Conservation (phyloP, 1,140 invertebrate species). For the Brachionus koreanus region DNA sequence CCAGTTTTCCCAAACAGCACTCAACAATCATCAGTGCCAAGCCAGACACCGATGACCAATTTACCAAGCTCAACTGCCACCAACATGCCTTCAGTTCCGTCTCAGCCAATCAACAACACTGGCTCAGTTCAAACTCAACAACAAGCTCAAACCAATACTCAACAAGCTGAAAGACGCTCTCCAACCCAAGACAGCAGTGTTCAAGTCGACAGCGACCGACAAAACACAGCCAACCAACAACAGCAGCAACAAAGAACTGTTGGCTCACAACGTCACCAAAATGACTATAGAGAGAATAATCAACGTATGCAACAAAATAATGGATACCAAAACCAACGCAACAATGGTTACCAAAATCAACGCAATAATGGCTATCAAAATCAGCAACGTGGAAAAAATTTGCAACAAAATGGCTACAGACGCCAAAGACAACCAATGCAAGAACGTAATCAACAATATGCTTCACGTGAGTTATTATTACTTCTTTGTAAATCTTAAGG, state of each 20-base stretch:
- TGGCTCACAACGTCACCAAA: conserved; percentile 4
- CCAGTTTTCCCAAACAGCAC: conserved; percentile 22
- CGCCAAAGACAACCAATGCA: conserved; percentile 28
- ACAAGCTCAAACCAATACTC: background rate
- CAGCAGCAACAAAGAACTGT: conserved; percentile 12
- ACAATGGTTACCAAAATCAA: conserved; percentile 32
- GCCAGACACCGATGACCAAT: background rate
- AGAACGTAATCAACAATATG: conserved; percentile 1
- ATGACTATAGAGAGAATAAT: conserved; percentile 5
- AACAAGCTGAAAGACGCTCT: conserved; percentile 1
- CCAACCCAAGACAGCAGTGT: conserved; percentile 44
- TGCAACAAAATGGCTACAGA: conserved; percentile 36
- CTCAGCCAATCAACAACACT: background rate
- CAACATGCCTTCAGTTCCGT: background rate
- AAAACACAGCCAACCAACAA: background rate
- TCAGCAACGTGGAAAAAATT: background rate
- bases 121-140: background rate
- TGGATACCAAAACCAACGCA: conserved; percentile 8
- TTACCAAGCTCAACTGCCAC: conserved; percentile 25
- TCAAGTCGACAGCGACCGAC: conserved; percentile 30
- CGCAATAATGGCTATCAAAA: conserved; percentile 20
- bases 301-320: conserved; percentile 19
- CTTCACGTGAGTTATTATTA: background rate
- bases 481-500: background rate
- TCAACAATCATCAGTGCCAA: conserved; percentile 21